Conservation (phyloP, 37 sponge, comb jelly and placozoan genomes). For the Axinella damicornis region DNA sequence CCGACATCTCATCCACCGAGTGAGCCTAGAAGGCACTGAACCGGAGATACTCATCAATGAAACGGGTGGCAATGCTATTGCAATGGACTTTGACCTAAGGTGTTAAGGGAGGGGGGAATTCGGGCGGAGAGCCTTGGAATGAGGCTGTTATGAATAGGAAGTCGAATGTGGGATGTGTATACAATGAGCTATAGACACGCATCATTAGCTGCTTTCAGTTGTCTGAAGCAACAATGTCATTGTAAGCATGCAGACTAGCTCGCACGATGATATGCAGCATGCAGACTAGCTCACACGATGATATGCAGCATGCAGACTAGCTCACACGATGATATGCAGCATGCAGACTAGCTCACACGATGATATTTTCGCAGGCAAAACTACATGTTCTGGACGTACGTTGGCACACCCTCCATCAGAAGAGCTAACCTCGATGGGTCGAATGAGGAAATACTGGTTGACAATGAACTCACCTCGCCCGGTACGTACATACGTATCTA, state of each 20-base stretch:
- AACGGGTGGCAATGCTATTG: conserved; percentile 6
- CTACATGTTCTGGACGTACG: conserved; percentile 63
- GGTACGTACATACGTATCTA: too few species aligned
- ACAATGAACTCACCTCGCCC: background rate
- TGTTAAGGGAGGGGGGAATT: background rate
- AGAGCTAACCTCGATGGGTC: conserved; percentile 43
- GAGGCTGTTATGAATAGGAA: too few species aligned
- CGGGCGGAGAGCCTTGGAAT: too few species aligned
- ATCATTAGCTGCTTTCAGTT: too few species aligned
- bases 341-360: background rate
- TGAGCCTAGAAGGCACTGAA: conserved; percentile 31
- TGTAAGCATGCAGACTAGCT: too few species aligned
- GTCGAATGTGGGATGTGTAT: too few species aligned
- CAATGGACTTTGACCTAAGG: conserved; percentile 69
- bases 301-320: background rate
- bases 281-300: too few species aligned
- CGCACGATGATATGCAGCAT: too few species aligned
- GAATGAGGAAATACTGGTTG: conserved; percentile 21
- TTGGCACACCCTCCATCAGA: background rate
- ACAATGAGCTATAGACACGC: too few species aligned
- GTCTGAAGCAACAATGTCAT: too few species aligned
- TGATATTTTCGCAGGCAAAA: conserved; percentile 14
- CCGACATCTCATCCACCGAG: background rate
- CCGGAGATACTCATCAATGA: background rate
- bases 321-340: background rate